Conservation (phyloP, 2,113 vertebrate genomes). For the Perca fluviatilis region DNA sequence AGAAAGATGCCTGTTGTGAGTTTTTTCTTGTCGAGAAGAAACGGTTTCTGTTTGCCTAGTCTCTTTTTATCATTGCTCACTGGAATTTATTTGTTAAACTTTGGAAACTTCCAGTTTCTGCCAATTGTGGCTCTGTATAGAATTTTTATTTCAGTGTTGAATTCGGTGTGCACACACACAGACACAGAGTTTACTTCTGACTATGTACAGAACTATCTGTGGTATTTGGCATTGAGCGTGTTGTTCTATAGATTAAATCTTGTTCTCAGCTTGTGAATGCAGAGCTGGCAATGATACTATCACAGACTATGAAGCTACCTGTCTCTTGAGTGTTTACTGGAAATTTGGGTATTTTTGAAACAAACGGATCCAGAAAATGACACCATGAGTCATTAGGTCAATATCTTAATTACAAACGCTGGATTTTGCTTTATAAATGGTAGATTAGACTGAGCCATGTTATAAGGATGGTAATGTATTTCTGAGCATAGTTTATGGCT, state of each 20-base stretch:
- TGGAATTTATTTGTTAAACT: slow-evolving; percentile 49
- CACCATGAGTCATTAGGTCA: slow-evolving; percentile 1
- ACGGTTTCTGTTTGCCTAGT: slow-evolving; percentile 42
- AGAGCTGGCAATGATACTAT: slow-evolving; percentile 31
- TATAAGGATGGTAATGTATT: background rate
- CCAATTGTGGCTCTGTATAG: slow-evolving; percentile 38
- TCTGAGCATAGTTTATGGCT: background rate
- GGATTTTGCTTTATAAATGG: background rate
- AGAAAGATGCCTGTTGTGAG: slow-evolving; percentile 53
- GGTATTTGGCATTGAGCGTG: slow-evolving; percentile 64
- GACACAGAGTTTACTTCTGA: slow-evolving; percentile 38
- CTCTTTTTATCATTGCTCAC: slow-evolving; percentile 24
- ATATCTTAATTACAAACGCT: slow-evolving; percentile 18
- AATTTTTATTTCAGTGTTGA: slow-evolving; percentile 44
- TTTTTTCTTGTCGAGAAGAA: slow-evolving; percentile 51
- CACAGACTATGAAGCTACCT: slow-evolving; percentile 28
- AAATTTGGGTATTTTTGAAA: slow-evolving; percentile 28
- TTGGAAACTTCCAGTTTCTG: slow-evolving; percentile 51
- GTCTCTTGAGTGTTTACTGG: slow-evolving; percentile 18
- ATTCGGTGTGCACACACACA: slow-evolving; percentile 12
- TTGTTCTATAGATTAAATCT: slow-evolving; percentile 67
- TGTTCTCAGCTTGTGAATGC: slow-evolving; percentile 44
- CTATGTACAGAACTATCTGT: slow-evolving; percentile 50
- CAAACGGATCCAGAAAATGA: slow-evolving; percentile 25
- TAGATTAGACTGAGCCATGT: slow-evolving; percentile 21